Evolutionary conservation across 2,113 vertebrate species (phyloP).

Genomic region (Calonectris borealis): DNA sequence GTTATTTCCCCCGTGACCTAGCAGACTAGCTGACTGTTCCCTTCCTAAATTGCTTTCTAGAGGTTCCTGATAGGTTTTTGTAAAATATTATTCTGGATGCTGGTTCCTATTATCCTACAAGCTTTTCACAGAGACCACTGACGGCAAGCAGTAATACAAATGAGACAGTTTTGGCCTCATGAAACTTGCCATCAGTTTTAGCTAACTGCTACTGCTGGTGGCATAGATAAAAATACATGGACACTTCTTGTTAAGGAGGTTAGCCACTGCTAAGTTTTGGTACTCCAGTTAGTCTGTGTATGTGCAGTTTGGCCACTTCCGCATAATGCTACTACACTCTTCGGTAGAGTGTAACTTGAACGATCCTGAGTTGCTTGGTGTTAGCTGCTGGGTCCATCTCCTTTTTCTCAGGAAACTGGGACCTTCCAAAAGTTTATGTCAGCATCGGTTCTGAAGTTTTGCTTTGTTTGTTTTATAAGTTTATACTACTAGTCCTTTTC

Average conservation of each 20-base stretch:
- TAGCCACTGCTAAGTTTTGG: not conserved
- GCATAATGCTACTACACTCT: not conserved
- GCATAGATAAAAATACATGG: not conserved
- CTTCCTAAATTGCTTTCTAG: not conserved
- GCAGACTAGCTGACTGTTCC: not conserved
- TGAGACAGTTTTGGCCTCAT: not conserved
- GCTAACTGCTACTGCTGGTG: not conserved
- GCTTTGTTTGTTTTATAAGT: not conserved
- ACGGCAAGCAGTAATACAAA: not conserved
- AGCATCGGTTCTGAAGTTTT: not conserved
- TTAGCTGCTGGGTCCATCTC: not conserved
- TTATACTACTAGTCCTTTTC: not conserved
- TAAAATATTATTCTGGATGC: not conserved
- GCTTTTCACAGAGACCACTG: not conserved
- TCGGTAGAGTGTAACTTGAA: not conserved
- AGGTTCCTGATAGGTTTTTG: not conserved
- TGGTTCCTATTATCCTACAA: not conserved
- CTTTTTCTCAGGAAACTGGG: not conserved
- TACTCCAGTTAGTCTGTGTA: not conserved
- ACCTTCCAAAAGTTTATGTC: not conserved
- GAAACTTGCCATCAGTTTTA: not conserved
- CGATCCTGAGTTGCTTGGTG: not conserved
- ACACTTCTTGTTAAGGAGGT: not conserved
- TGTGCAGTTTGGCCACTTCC: not conserved
- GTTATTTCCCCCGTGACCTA: not conserved